Base-by-base conservation (phyloP, 2,888 invertebrate species). In the Dynastes maya region DNA sequence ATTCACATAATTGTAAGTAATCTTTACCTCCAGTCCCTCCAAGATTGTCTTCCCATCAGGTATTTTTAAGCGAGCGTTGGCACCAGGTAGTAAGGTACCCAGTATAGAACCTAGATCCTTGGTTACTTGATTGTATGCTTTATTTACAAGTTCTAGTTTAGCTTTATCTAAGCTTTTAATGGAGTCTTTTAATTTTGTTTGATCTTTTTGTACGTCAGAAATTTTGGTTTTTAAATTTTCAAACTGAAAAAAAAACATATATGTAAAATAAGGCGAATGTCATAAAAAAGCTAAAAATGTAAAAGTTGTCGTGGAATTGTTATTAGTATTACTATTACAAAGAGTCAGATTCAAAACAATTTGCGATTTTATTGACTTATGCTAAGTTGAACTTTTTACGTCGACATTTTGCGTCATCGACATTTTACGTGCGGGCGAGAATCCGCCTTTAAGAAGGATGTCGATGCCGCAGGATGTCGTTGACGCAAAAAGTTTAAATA, bases 81-180 rank as follows among this genome's bases (percentile, higher is more conserved):
- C 95, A 0, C 98, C 98, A 1, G 98, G 97, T 83, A 99, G 90
- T 80, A 99, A 90, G 1, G 96, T 94, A 80, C 94, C 93, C 90
- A 99, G 99, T 87, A 99, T 99, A 45, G 96, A 95, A 9, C 97
- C 96, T 88, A 99, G 99, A 90, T 99, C 98, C 86, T 92, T 91
- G 87, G 97, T 97, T 0, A 99, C 97, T 85, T 94, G 93, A 82
- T 93, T 92, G 92, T 96, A 96, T 2, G 99, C 98, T 76, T 92
- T 90, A 76, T 93, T 89, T 16, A 99, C 90, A 9, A 96, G 95
- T 81, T 92, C 91, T 85, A 95, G 94, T 89, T 99, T 99, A 90
- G 97, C 96, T 84, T 95, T 93, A 88, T 99, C 99, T 86, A 99
- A 91, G 86, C 96, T 95, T 27, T 91, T 91, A 85, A 99, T 98